Percentiles rank a stretch among this genome's conserved stretches.
These are phyloP conservation scores for Astropecten irregularis DNA, from an alignment of 53 echinoderm and acorn worm genomes.

Conservation along the genomic window DNA sequence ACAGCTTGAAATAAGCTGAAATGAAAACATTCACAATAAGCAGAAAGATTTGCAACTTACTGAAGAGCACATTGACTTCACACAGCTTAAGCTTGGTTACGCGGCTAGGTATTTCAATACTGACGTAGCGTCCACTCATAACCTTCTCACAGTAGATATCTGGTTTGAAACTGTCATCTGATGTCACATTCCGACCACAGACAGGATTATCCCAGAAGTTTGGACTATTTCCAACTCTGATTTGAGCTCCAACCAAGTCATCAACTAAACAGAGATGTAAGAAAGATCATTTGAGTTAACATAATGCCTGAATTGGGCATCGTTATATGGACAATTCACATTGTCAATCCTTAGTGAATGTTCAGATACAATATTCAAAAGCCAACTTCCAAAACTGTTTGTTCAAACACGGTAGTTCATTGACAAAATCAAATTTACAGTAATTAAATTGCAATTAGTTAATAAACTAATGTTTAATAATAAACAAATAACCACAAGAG, in stretches of 20 bases:
- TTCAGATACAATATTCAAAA: too few species aligned
- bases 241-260: conserved; percentile 54
- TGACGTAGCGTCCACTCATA: conserved; percentile 71
- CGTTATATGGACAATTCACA: too few species aligned
- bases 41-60: conserved; percentile 73
- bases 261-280: conserved; percentile 34
- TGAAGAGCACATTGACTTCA: conserved; percentile 70
- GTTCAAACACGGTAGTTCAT: too few species aligned
- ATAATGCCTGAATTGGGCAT: too few species aligned
- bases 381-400: too few species aligned
- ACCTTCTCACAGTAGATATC: conserved; percentile 65
- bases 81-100: conserved; percentile 65
- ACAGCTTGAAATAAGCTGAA: too few species aligned
- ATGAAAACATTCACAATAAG: too few species aligned
- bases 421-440: too few species aligned
- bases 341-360: neutral
- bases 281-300: too few species aligned
- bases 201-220: conserved; percentile 65
- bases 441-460: too few species aligned
- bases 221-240: conserved; percentile 72
- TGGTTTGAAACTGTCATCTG: conserved; percentile 23
- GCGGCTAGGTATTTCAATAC: conserved; percentile 63
- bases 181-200: conserved; percentile 59
- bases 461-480: too few species aligned
- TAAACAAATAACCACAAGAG: too few species aligned